Base-by-base conservation (phyloP, 2,113 vertebrate species). In the Oryzias woworae region DNA sequence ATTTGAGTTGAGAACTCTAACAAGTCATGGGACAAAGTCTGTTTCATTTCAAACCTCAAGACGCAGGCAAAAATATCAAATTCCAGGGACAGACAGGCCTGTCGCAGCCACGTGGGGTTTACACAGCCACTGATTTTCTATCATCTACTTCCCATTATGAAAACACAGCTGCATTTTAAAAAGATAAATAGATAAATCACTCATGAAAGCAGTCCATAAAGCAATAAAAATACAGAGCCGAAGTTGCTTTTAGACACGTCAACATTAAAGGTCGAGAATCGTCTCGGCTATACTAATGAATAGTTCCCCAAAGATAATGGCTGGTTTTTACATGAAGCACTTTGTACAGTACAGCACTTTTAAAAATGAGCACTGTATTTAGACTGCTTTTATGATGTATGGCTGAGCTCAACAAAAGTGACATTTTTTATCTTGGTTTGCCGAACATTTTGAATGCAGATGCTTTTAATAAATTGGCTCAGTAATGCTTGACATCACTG, bases 1-100 rank as follows among this genome's bases (percentile, higher is more conserved):
- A 75, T 86, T 81, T 76, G 64, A 80, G 71, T 53, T 50, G 66
- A 76, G 79, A 80, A 87, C 70, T 73, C 82, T 73, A 79, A 76
- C 53, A 81, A 83, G 69, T 75, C 58, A 3, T 49, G 76, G 67
- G 75, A 81, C 67, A 18, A 66, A 58, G 71, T 78, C 64, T 72
- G 69, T 78, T 86, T 76, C 28, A 66, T 73, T 77, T 75, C 50
- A 83, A 60, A 59, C 79, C 73, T 80, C 56, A 10, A 24, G 75
- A 78, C 49, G 62, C 28, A 78, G 79, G 82, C 79, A 48, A 66
- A 81, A 81, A 78, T 83, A 84, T 81, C 75, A 81, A 75, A 80
- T 77, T 73, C 74, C 75, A 68, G 64, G 4, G 78, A 58, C 58
- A 36, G 64, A 5, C 48, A 57, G 70, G 53, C 67, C 50, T 41